phyloP scores from a whole-genome alignment of 2,888 invertebrate genomes.

The Philaethria dido region DNA sequence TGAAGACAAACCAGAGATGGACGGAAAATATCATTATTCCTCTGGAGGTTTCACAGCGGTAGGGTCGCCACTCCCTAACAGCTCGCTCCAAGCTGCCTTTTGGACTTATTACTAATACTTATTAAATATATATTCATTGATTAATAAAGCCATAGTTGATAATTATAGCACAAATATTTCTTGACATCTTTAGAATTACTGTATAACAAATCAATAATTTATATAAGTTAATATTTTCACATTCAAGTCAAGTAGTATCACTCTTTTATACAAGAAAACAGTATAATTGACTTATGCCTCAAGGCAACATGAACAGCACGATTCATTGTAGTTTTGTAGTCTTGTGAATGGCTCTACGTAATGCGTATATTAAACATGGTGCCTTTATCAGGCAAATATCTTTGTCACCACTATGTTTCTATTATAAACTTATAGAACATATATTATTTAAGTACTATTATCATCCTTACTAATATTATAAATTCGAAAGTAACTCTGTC shows the following conservation, averaged over 20 bases:
- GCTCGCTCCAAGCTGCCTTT: no score
- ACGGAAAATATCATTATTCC: no score
- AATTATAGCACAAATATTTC: neutral
- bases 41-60: no score
- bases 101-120: no score
- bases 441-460: neutral
- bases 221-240: no score
- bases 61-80: no score
- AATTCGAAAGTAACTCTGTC: no score
- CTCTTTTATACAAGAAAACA: no score
- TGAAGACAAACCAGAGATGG: no score
- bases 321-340: neutral
- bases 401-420: neutral
- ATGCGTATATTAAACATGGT: neutral
- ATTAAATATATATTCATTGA: neutral
- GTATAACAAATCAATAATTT: neutral
- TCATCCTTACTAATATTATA: no score
- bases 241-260: no score
- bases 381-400: conserved; percentile 7
- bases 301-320: neutral
- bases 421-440: neutral
- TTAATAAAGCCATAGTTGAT: neutral
- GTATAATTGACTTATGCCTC: neutral
- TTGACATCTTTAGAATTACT: neutral
- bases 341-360: neutral